Base-by-base conservation (phyloP, 1,140 invertebrate genomes). In the Lethocerus indicus region DNA sequence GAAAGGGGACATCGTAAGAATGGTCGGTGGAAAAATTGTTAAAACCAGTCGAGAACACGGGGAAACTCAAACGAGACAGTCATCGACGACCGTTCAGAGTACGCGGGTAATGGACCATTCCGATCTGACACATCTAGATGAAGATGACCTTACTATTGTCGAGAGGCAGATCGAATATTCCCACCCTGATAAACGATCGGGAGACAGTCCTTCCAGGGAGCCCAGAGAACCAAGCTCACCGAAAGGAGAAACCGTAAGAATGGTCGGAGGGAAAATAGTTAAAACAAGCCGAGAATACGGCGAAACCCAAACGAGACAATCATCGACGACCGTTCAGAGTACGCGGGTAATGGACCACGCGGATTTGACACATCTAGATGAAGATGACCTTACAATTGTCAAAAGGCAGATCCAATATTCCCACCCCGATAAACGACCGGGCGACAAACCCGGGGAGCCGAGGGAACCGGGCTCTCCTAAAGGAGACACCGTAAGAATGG, bases 1-100 rank as follows among this genome's bases (percentile, higher is more conserved):
- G 23, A 21, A 6, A 28, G 1, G 7, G 39, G 14, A 23, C 18
- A 52, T 16, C 7, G 26, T 29, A 5, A 46, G 27, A 46, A 26
- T 46, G 24, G 44, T 46, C n/a, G 44, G 44, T 18, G 23, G 23
- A 18, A 46, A 46, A 32, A 46, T 46, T 18, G 27, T 46, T 4
- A 46, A 29, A 39, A 6, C 36, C 1, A 39, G 16, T 5, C 5
- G 16, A 5, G 36, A 46, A 27, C 16, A 27, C 3, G 20, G n/a
- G 3, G 20, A 20, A 12, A 21, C 18, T 14, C 7, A n/a, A n/a
- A 5, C 36, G 36, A 39, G 23, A 5, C 36, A 3, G 23, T 20
- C 6, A 21, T 20, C 23, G 4, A 39, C 3, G 18, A 16, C 36
- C 23, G 20, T 18, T 2, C 5, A 21, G 9, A 39, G 23, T 20